A percentile compares a stretch with the other conserved stretches of the same genome.
Conservation (phyloP, 2,888 invertebrate species). For the Pterobdella sp. region DNA sequence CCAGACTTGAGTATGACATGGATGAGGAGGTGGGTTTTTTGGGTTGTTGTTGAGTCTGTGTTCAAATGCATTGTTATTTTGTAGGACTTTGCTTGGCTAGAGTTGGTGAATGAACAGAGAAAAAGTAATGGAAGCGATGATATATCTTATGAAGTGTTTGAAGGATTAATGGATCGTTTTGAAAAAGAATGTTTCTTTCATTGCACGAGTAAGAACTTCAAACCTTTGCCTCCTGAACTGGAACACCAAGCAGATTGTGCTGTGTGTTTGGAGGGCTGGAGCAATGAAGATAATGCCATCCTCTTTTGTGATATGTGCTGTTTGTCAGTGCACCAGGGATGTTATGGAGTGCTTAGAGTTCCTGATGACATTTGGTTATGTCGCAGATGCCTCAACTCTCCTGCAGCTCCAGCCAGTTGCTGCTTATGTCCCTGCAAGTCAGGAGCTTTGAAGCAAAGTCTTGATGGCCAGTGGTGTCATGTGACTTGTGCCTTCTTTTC, state of each 20-base stretch:
- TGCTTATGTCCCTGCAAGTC: slow-evolving; percentile 95
- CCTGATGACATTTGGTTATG: slow-evolving; percentile 72
- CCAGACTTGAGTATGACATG: slow-evolving; percentile 87
- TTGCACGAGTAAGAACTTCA: slow-evolving; percentile 50
- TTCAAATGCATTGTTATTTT: slow-evolving; percentile 28
- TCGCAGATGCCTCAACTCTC: slow-evolving; percentile 29
- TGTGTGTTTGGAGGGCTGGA: slow-evolving; percentile 97
- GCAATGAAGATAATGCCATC: slow-evolving; percentile 95
- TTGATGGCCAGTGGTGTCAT: slow-evolving; percentile 90
- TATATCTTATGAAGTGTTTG: slow-evolving; percentile 81
- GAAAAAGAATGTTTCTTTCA: slow-evolving; percentile 75
- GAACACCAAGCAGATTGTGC: slow-evolving; percentile 92
- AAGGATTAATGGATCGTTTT: slow-evolving; percentile 86
- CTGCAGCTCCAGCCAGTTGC: slow-evolving; percentile 84
- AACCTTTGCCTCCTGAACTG: slow-evolving; percentile 72
- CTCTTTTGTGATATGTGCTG: slow-evolving; percentile 99
- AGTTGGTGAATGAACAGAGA: slow-evolving; percentile 76
- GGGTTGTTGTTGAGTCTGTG: not conserved
- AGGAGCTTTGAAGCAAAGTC: slow-evolving; percentile 96
- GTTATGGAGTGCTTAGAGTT: slow-evolving; percentile 93
- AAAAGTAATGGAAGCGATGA: slow-evolving; percentile 55
- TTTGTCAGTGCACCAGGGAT: slow-evolving; percentile 92
- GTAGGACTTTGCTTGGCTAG: slow-evolving; percentile 81
- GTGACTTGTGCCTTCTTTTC: slow-evolving; percentile 98
- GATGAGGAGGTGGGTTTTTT: slow-evolving; percentile 70